Evolutionary conservation across 1,140 invertebrate genomes (phyloP), one percentile per base, ranked within the genome.

Genomic region (Rhyzopertha dominica): DNA sequence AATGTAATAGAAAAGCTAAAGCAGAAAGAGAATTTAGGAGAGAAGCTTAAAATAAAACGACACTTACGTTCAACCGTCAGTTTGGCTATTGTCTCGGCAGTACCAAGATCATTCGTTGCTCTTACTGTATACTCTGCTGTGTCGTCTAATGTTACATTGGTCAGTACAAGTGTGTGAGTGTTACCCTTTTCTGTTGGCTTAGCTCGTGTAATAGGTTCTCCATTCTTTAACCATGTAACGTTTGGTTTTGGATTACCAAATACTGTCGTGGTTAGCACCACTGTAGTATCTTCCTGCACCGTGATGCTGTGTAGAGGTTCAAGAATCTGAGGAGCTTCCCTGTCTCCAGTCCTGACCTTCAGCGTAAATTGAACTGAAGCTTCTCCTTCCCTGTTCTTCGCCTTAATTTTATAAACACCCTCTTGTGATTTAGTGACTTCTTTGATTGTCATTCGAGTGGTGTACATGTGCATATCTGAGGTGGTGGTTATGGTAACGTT

Each of bases 391-490:
- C 86, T 76, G 63, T 95, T 96, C 37, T 82, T 85, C 4, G 91
- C 90, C 20, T 86, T 69, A 4, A 95, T 83, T 58, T 90, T 88
- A 63, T 95, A 96, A 9, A 74, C 79, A 16, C 93, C 94, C 69
- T 92, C 88, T 68, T 95, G 88, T 25, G 66, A 69, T 51, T 85
- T 86, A 46, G 78, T 75, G 0, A 88, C 80, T 56, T 87, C 81
- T 17, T 77, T 81, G 40, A 94, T 89, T 59, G 82, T 84, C 5
- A 94, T 68, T 10, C 84, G 79, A 51, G 82, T 89, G 40, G 79
- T 84, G 57, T 91, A 94, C 80, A 89, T 91, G 54, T 94, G 88
- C 77, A 91, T 87, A 56, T 94, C 88, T 7, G 86, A 88, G 63
- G 86, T 82, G 1, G 80, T 85, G 1, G 74, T 76, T 22, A 93